Base-by-base conservation (phyloP, 2,113 vertebrate genomes). In the Aspiorhynchus laticeps region DNA sequence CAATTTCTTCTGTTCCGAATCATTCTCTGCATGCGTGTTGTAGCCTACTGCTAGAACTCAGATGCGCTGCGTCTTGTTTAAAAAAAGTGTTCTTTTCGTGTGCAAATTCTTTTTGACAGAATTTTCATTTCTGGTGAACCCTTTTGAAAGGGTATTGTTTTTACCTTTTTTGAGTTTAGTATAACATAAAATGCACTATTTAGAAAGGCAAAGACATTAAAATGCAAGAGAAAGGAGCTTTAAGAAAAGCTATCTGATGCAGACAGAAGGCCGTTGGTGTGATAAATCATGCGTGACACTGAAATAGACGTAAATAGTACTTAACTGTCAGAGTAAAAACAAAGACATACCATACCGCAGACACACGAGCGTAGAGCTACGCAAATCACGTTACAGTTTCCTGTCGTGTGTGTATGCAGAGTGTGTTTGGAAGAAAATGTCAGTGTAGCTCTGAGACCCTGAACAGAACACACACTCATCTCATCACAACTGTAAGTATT, bases 401-500 rank as follows among this genome's bases (percentile, higher is more conserved):
- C 88, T 88, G 85, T 31, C 21, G 14, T 21, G 14, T 83, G 31
- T 85, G 71, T 77, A 26, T 80, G 56, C 48, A 10, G 21, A 26
- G 59, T 69, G 59, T 65, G 79, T 80, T 65, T 74, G 43, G 31
- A 67, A 28, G 51, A 78, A 75, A 84, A 79, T 88, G 80, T 73
- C 51, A 84, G 84, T 81, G 31, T 65, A 80, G 65, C 31, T 65
- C 51, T n/a, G 41, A 83, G n/a, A 56, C 36, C 56, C 33, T 88
- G 19, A 74, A 78, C 63, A 74, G 73, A 83, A 83, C 73, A 76
- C 19, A 53, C 36, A 19, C 46, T 12, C 48, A 10, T 31, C 51
- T 84, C 59, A 7, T 61, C 36, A 21, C 9, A 33, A 53, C 65
- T 74, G 86, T 89, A 84, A 88, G 88, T 88, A 83, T 74, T 38